Base-by-base conservation (phyloP, 2,113 vertebrate species). In the Tyto alba region DNA sequence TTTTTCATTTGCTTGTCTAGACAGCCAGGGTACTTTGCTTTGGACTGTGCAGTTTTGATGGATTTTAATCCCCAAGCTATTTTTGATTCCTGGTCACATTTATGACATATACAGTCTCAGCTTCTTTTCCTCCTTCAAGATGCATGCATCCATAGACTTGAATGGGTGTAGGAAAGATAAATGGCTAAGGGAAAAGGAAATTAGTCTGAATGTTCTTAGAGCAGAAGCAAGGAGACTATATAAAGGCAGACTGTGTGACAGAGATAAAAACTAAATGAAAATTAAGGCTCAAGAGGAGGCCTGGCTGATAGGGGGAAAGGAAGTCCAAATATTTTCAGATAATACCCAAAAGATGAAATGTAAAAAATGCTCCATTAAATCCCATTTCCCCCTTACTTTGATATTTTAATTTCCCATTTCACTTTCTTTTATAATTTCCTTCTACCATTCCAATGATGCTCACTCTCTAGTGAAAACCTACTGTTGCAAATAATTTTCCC, bases 401-500 rank as follows among this genome's bases (percentile, higher is more conserved):
- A 98, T 98, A 97, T 97, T 97, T 96, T 96, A 97, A 94, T 97
- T 98, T 98, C 93, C 95, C 90, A 97, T 96, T 98, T 97, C 95
- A 90, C 96, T 98, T 98, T 96, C 96, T 97, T 95, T 93, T 78
- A 95, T 94, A 97, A 94, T 97, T 98, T 98, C 83, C 74, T 96
- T 91, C 93, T 96, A 94, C 96, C 81, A 89, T 92, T 93, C 96
- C 95, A 95, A 47, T 90, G 92, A 95, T 89, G 89, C 93, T 91
- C 93, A 63, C 88, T 74, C 73, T 38, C 43, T 55, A 73, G 84
- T 81, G 94, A 89, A 96, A 96, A 89, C 74, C 26, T 80, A 71
- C 90, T 81, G 80, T 63, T 55, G 76, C 79, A 82, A 90, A 72
- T 89, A 67, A 90, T 96, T 97, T 97, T 96, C 97, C 87, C 89